Evolutionary conservation across 2,888 invertebrate genomes (phyloP).

Genomic region (Acanthosepion esculentum): DNA sequence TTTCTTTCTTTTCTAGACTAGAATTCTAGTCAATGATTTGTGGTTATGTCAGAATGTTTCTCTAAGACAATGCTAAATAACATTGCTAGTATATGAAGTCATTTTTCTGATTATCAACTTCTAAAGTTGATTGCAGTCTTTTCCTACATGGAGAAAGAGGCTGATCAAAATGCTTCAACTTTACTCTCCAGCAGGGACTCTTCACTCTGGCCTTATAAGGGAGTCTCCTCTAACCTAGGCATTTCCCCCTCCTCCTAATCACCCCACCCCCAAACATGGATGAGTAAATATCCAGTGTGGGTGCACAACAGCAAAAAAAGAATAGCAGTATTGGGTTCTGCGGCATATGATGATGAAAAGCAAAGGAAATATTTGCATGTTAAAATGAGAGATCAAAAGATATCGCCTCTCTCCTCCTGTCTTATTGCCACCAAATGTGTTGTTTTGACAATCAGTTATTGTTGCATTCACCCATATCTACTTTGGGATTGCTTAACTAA

Average conservation of each 20-base stretch:
- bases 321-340: not conserved
- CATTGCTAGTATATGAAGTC: too few relatives aligned
- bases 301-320: not conserved
- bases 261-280: not conserved
- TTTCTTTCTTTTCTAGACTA: too few relatives aligned
- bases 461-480: not conserved
- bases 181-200: too few relatives aligned
- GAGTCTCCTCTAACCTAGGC: not conserved
- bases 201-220: not conserved
- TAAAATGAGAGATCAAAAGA: not conserved
- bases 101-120: too few relatives aligned
- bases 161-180: too few relatives aligned
- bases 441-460: not conserved
- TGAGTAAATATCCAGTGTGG: not conserved
- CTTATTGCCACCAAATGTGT: not conserved
- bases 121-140: not conserved
- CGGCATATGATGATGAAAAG: too few relatives aligned
- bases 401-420: not conserved
- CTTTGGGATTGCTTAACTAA: not conserved
- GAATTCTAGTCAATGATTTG: too few relatives aligned
- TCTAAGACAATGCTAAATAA: too few relatives aligned
- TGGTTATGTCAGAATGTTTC: too few relatives aligned
- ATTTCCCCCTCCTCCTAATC: not conserved
- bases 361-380: not conserved
- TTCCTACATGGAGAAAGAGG: not conserved